phyloP scores from a whole-genome alignment of 2,797 vertebrate species.

The Sebastes steindachneri region DNA sequence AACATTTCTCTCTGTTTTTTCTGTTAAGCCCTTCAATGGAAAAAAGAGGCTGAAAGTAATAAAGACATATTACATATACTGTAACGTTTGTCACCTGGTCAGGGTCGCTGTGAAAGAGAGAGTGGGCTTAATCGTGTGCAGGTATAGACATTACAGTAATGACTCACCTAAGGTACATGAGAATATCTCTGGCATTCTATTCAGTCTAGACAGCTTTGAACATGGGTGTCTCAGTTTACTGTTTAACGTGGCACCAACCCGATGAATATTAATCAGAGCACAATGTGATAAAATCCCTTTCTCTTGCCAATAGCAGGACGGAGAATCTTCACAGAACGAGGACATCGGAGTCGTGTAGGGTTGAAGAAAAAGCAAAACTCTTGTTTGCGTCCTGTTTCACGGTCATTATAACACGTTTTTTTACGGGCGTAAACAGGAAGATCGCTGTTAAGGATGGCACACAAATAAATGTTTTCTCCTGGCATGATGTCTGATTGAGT shows the following conservation, averaged over 20 bases:
- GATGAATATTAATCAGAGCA: constrained; percentile 47
- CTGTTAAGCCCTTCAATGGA: neutral
- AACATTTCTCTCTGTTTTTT: neutral
- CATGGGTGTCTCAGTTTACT: constrained; percentile 25
- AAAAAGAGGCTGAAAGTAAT: neutral
- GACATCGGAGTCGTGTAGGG: neutral
- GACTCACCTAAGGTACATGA: constrained; percentile 40
- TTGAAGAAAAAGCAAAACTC: neutral
- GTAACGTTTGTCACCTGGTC: constrained; percentile 7
- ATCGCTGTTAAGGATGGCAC: constrained; percentile 24
- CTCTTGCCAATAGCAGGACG: neutral
- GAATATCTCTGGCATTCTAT: constrained; percentile 45
- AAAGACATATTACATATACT: neutral
- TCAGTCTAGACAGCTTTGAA: constrained; percentile 48
- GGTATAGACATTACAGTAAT: constrained; percentile 59
- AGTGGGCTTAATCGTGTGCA: constrained; percentile 33
- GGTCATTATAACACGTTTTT: constrained; percentile 1
- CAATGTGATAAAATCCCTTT: constrained; percentile 25
- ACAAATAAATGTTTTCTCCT: constrained; percentile 32
- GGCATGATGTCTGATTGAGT: constrained; percentile 12
- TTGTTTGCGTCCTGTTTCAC: neutral
- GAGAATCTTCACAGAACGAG: neutral
- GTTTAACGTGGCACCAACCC: constrained; percentile 13
- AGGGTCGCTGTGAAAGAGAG: constrained; percentile 29
- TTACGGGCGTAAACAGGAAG: neutral